Conservation (phyloP, 2,888 invertebrate species). For the Leptothorax acervorum region DNA sequence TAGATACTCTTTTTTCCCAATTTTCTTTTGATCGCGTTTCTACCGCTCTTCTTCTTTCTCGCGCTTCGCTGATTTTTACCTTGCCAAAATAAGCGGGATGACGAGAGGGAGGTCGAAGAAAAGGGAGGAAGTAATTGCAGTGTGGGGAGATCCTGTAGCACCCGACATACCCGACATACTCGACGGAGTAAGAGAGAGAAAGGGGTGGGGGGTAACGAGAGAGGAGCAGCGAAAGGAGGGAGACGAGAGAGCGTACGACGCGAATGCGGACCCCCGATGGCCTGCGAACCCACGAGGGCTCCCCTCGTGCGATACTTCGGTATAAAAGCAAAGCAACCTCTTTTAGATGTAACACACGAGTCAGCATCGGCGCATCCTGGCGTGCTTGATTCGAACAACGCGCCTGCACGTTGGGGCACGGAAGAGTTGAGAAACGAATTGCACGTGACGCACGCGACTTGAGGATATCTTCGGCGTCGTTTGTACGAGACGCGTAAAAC, state of each 20-base stretch:
- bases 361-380: conserved; percentile 80
- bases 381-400: conserved; percentile 64
- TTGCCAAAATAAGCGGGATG: conserved; percentile 72
- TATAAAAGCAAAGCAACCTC: conserved; percentile 85
- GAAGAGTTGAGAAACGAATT: conserved; percentile 8
- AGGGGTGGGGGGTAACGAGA: conserved; percentile 55
- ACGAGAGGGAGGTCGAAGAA: conserved; percentile 55
- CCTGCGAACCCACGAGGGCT: conserved; percentile 75
- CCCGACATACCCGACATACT: conserved; percentile 31
- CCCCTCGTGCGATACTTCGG: conserved; percentile 82
- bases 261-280: conserved; percentile 75
- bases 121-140: conserved; percentile 45
- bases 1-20: not conserved
- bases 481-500: conserved; percentile 37
- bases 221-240: conserved; percentile 48
- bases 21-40: conserved; percentile 5
- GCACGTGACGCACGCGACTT: conserved; percentile 10
- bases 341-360: conserved; percentile 85
- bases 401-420: conserved; percentile 49
- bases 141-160: conserved; percentile 30
- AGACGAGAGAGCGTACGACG: conserved; percentile 63
- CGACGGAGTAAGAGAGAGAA: conserved; percentile 56
- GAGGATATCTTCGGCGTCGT: conserved; percentile 14
- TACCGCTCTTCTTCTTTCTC: not conserved
- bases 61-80: conserved; percentile 54